phyloP scores from a whole-genome alignment of 2,797 vertebrate genomes.

The Pelobates cultripes region DNA sequence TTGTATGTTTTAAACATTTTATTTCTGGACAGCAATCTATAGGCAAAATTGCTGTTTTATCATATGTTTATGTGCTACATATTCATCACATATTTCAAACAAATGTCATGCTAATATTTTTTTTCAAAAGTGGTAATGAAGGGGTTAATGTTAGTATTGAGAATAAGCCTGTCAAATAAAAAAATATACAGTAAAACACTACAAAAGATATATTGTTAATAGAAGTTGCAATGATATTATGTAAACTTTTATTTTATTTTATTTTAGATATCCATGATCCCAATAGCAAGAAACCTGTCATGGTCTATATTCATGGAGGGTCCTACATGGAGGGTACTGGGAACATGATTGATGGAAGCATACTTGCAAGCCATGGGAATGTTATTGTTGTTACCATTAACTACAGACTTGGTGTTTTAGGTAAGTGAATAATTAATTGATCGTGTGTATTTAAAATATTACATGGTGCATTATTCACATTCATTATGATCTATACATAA shows the following conservation, averaged over 20 bases:
- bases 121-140: too few relatives aligned
- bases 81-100: too few relatives aligned
- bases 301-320: slow-evolving; percentile 96
- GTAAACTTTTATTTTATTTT: slow-evolving; percentile 62
- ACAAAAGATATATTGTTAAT: not conserved
- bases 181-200: too few relatives aligned
- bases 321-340: slow-evolving; percentile 96
- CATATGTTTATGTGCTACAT: too few relatives aligned
- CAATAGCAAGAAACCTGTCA: slow-evolving; percentile 89
- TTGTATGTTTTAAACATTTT: too few relatives aligned
- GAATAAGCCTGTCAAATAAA: too few relatives aligned
- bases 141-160: too few relatives aligned
- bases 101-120: too few relatives aligned
- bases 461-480: too few relatives aligned
- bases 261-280: slow-evolving; percentile 89
- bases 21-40: too few relatives aligned
- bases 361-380: slow-evolving; percentile 93
- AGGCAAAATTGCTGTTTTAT: too few relatives aligned
- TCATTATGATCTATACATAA: too few relatives aligned
- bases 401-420: slow-evolving; percentile 91
- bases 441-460: not conserved
- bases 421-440: slow-evolving; percentile 73
- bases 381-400: slow-evolving; percentile 95
- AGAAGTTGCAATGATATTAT: slow-evolving; percentile 50
- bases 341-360: slow-evolving; percentile 95